phyloP scores from a whole-genome alignment of 1,140 invertebrate genomes.

The Lepidurus packardi region DNA sequence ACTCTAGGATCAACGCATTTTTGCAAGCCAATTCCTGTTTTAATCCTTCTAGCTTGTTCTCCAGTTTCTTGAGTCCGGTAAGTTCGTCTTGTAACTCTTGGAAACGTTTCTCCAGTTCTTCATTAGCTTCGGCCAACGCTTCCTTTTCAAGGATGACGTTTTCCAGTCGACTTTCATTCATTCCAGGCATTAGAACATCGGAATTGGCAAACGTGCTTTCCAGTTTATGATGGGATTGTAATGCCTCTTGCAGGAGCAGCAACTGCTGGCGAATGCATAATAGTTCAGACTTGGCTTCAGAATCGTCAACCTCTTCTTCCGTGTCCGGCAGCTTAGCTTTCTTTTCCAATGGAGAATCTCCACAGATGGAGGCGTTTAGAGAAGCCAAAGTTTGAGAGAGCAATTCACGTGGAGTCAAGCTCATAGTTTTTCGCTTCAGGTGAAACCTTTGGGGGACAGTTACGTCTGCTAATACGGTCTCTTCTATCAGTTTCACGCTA shows the following conservation, averaged over 20 bases:
- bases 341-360: background rate
- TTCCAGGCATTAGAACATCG: background rate
- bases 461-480: background rate
- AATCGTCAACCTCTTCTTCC: background rate
- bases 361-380: background rate
- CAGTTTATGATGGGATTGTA: background rate
- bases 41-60: background rate
- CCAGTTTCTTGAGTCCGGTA: background rate
- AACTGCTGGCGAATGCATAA: background rate
- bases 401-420: background rate
- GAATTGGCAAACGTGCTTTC: background rate
- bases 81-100: background rate
- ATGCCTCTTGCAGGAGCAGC: background rate
- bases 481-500: background rate
- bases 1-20: background rate
- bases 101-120: background rate
- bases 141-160: background rate
- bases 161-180: background rate
- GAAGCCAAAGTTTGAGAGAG: background rate
- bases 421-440: background rate
- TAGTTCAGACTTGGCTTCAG: background rate
- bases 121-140: background rate
- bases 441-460: background rate
- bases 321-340: background rate
- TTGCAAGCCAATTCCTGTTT: background rate